Evolutionary conservation across 2,888 invertebrate genomes (phyloP), one percentile per base, ranked within the genome.

Genomic region (Drosophila diplacantha): DNA sequence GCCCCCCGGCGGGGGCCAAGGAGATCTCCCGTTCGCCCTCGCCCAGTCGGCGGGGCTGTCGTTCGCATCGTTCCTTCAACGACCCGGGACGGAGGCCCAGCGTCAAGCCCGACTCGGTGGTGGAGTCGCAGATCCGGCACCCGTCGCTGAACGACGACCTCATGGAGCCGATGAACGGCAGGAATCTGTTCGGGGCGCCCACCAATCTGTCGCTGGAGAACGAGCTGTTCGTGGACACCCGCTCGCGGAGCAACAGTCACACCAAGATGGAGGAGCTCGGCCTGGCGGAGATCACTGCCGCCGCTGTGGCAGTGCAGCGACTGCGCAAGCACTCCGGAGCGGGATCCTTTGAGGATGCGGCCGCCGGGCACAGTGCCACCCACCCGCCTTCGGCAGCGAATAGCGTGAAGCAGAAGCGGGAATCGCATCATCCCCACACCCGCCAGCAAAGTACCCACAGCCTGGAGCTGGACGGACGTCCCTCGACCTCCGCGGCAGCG

Each of bases 391-490:
- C 76, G 61, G 66, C 77, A 50, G 73, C 85, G 58, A 87, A 75
- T 67, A 86, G 86, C 69, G 71, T 87, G 1, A 87, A 87, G 34
- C 87, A 86, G 52, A 82, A 86, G 7, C 72, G 75, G n/a, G 78
- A 84, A 26, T 63, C 84, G n/a, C 86, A 86, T 52, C 58, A 59
- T 46, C 75, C 85, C 32, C 86, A 87, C 49, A 74, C 85, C 34
- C 84, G 88, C 38, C 88, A 88, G 52, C 87, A 88, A 54, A 88
- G 88, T 69, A 87, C 88, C 24, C 89, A 88, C 56, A 88, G 89
- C 53, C 77, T 88, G 8, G 88, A 88, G 59, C 72, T 87, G 51
- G 87, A 87, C 44, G 87, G 87, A 2, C 75, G 87, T 14, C 86
- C 87, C 2, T 87, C 87, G 1, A 87, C 85, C 7, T 86, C 77